Evolutionary conservation across 1,140 invertebrate species (phyloP).

Genomic region (Gryllus bimaculatus): DNA sequence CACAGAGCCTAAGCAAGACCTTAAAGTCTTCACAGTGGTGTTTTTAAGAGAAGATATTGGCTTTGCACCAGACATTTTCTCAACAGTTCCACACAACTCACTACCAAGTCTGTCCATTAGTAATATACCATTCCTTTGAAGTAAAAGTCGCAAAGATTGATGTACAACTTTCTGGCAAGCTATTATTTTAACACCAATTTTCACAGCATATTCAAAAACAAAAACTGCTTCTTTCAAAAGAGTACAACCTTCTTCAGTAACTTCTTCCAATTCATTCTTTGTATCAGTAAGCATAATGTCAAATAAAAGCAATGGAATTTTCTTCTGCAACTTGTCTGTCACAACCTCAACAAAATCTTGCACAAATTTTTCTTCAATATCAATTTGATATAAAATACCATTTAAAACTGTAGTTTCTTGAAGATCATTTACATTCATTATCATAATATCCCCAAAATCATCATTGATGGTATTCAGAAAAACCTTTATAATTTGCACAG

Average conservation of each 20-base stretch:
- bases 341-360: not conserved
- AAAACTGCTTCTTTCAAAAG: not conserved
- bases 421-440: not conserved
- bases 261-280: not conserved
- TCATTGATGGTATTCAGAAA: slow-evolving; percentile 14
- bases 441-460: slow-evolving; percentile 14
- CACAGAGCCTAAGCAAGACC: not conserved
- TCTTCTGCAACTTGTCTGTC: not conserved
- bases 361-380: slow-evolving; percentile 6
- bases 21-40: not conserved
- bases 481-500: slow-evolving; percentile 10
- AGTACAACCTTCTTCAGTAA: not conserved
- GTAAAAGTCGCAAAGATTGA: slow-evolving; percentile 7
- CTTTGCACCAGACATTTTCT: slow-evolving; percentile 13
- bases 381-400: slow-evolving; percentile 13
- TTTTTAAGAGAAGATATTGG: slow-evolving; percentile 7
- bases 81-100: slow-evolving; percentile 7
- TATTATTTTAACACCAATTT: slow-evolving; percentile 11
- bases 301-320: slow-evolving; percentile 11
- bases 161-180: slow-evolving; percentile 20
- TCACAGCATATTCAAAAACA: slow-evolving; percentile 5
- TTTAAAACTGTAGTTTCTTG: not conserved
- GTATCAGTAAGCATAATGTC: slow-evolving; percentile 17
- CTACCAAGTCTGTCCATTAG: slow-evolving; percentile 16
- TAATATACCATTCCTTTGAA: slow-evolving; percentile 15